These are phyloP conservation scores for Odontamblyopus rebecca DNA, from an alignment of 2,797 vertebrate genomes.

Conservation along the genomic window DNA sequence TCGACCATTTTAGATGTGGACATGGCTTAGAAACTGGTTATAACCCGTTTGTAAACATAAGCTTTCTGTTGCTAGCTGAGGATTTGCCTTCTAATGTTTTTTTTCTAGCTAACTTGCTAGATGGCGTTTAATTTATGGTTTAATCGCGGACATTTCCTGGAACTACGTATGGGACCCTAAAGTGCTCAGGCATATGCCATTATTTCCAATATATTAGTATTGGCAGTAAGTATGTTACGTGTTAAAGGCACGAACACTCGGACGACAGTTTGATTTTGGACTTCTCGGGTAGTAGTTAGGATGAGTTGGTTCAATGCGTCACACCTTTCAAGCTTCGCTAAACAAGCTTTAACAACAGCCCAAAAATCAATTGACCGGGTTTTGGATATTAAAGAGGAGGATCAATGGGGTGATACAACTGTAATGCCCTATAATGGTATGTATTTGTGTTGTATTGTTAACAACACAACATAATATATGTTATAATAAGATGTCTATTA, in stretches of 20 bases:
- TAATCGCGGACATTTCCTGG: constrained; percentile 5
- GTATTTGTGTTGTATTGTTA: constrained; percentile 18
- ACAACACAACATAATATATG: background rate
- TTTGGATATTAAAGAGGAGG: constrained; percentile 94
- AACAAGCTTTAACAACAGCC: constrained; percentile 95
- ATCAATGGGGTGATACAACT: constrained; percentile 84
- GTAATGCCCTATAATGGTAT: constrained; percentile 83
- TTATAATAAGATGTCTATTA: background rate
- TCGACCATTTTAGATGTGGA: background rate
- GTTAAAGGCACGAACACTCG: constrained; percentile 4
- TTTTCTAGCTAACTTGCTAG: constrained; percentile 41
- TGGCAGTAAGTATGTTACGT: constrained; percentile 12
- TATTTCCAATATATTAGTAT: constrained; percentile 13
- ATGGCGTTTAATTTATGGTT: constrained; percentile 1
- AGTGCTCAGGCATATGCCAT: background rate
- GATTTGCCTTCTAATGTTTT: constrained; percentile 18
- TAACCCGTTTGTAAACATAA: constrained; percentile 8
- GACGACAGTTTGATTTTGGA: constrained; percentile 11
- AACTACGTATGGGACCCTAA: background rate
- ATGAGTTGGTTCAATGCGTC: constrained; percentile 99
- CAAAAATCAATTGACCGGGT: constrained; percentile 99
- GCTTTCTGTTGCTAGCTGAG: constrained; percentile 21
- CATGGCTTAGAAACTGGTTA: background rate
- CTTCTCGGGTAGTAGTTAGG: constrained; percentile 14
- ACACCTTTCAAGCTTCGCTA: constrained; percentile 95